Evolutionary conservation across 2,797 vertebrate species (phyloP).

Genomic region (Lagocephalus sceleratus): DNA sequence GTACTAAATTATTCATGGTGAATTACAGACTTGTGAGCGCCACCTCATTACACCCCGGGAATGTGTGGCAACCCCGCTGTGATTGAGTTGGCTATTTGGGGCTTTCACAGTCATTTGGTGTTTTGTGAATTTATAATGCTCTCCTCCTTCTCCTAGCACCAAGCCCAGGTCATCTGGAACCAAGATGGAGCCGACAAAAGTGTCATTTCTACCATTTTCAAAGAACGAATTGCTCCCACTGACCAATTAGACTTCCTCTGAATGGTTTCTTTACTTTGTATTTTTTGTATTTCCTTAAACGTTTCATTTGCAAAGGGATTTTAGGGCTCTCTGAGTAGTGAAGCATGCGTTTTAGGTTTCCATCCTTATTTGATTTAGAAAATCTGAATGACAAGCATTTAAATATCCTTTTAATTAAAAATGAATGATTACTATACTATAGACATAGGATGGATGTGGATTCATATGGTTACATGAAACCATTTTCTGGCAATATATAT

Average conservation of each 20-base stretch:
- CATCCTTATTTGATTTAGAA: conserved; percentile 20
- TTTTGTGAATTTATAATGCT: conserved; percentile 32
- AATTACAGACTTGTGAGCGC: conserved; percentile 62
- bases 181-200: conserved; percentile 12
- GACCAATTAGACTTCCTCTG: conserved; percentile 11
- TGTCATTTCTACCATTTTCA: conserved; percentile 30
- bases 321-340: conserved; percentile 7
- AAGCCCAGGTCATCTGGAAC: conserved; percentile 1
- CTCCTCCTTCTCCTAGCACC: conserved; percentile 17
- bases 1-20: conserved; percentile 40
- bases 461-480: conserved; percentile 34
- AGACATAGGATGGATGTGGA: no score
- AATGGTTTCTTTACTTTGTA: conserved; percentile 23
- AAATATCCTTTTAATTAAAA: no score
- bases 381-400: conserved; percentile 18
- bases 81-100: conserved; percentile 49
- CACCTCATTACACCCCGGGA: conserved; percentile 55
- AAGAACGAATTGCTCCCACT: conserved; percentile 35
- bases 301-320: conserved; percentile 25
- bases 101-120: conserved; percentile 52
- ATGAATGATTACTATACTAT: conserved; percentile 19
- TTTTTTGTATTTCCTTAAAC: conserved; percentile 2
- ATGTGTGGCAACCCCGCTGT: conserved; percentile 32
- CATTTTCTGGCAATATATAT: conserved; percentile 20
- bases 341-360: conserved; percentile 3